phyloP scores from a whole-genome alignment of 2,888 invertebrate species.

The Drosophila testacea region DNA sequence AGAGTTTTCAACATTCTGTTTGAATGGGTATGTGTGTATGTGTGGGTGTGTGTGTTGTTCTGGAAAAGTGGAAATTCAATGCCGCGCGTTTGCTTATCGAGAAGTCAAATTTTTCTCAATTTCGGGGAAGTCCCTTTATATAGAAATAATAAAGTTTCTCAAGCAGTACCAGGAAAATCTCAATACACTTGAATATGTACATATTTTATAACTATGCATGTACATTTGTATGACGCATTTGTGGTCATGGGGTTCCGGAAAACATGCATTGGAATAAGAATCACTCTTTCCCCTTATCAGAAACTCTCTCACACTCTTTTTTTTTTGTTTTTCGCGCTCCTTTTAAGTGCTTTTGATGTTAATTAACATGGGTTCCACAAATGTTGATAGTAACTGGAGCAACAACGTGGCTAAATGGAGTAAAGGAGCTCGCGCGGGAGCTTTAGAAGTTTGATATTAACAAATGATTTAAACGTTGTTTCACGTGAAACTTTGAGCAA shows the following conservation, averaged over 20 bases:
- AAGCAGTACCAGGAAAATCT: constrained; percentile 7
- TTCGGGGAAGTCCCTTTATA: constrained; percentile 26
- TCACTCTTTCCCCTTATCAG: constrained; percentile 43
- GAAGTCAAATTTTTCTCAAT: constrained; percentile 4
- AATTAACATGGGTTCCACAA: constrained; percentile 32
- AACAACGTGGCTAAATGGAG: neutral
- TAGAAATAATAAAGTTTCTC: neutral
- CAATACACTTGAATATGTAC: constrained; percentile 5
- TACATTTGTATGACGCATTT: constrained; percentile 40
- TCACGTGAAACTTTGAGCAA: constrained; percentile 16
- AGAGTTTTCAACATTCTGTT: constrained; percentile 19
- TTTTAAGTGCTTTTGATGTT: constrained; percentile 20
- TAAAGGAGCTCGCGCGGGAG: neutral
- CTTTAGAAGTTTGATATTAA: constrained; percentile 36
- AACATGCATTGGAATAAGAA: constrained; percentile 23
- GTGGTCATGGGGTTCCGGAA: constrained; percentile 31
- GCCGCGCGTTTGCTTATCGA: constrained; percentile 16
- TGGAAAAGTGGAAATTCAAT: constrained; percentile 50
- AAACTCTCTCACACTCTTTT: constrained; percentile 16
- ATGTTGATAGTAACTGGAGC: constrained; percentile 25
- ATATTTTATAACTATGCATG: neutral
- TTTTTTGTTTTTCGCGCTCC: constrained; percentile 4
- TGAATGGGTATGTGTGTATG: constrained; percentile 17
- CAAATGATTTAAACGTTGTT: constrained; percentile 45
- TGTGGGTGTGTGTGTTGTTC: constrained; percentile 13